A percentile compares a stretch with the other conserved stretches of the same genome.
phyloP scores from a whole-genome alignment of 1,140 invertebrate species.

The Drosophila parvula region DNA sequence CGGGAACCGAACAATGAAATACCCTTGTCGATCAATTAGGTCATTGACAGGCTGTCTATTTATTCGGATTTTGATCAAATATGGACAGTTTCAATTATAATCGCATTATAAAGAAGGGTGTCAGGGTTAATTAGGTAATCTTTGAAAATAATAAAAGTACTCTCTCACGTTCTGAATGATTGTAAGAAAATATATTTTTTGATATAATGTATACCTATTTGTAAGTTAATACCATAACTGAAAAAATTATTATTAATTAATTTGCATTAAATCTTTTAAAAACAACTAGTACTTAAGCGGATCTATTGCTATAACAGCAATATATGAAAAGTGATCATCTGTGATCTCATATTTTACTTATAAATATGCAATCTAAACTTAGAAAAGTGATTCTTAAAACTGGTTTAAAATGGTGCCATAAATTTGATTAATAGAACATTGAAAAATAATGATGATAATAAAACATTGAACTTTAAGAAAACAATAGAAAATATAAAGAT shows the following conservation, averaged over 20 bases:
- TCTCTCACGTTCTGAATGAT: not conserved
- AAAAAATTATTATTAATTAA: too few relatives aligned
- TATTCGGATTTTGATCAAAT: not conserved
- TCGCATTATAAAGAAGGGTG: constrained; percentile 1
- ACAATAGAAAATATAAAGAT: not conserved
- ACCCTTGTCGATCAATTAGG: constrained; percentile 21
- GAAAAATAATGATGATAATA: not conserved
- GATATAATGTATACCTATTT: not conserved
- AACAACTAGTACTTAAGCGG: not conserved
- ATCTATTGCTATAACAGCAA: too few relatives aligned
- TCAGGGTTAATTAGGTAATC: constrained; percentile 4
- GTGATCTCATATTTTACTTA: constrained; percentile 11
- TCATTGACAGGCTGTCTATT: not conserved
- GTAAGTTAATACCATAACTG: too few relatives aligned
- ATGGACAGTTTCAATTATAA: constrained; percentile 2
- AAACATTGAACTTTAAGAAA: not conserved
- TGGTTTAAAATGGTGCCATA: constrained; percentile 1
- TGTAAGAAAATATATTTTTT: not conserved
- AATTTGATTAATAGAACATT: not conserved
- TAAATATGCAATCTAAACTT: constrained; percentile 7
- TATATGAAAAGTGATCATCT: not conserved
- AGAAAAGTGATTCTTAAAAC: not conserved
- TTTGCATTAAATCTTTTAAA: too few relatives aligned
- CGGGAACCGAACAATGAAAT: constrained; percentile 2
- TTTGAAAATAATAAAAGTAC: not conserved